Base-by-base conservation (phyloP, 2,797 vertebrate species). In the Cyprinodon diabolis region DNA sequence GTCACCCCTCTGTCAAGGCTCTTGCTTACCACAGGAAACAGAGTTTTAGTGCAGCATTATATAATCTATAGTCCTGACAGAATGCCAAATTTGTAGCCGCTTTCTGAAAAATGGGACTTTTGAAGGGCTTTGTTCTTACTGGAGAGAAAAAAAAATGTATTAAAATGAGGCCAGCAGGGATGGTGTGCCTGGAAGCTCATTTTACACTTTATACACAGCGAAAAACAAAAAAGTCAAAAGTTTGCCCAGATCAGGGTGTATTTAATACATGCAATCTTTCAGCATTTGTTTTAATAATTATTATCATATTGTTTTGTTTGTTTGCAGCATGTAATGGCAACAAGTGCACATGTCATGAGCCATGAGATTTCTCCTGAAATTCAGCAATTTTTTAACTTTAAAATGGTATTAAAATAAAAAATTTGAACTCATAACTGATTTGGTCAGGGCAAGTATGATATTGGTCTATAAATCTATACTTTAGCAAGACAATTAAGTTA, bases 111-210 rank as follows among this genome's bases (percentile, higher is more conserved):
- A 85, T 72, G 60, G 79, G 76, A 81, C 75, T 83, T 75, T 74
- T 90, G 75, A 82, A 89, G 80, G 86, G 76, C 54, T 87, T 90
- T 83, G 91, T 90, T 83, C 78, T 93, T 83, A 89, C 85, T 87
- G 84, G 87, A 90, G 82, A 69, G 77, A 86, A 93, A n/a, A n/a
- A n/a, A n/a, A n/a, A n/a, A n/a, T n/a, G n/a, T n/a, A n/a, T n/a
- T n/a, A n/a, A n/a, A 92, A 30, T 86, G 77, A 93, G 89, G 86
- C 81, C 82, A 83, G 85, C 80, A 55, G 79, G 75, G 81, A 86
- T 84, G 81, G 82, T 88, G 67, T 77, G 76, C 69, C 43, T 86
- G 77, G 79, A 83, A 85, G 76, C 77, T 63, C 52, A 2, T 74
- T 81, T 83, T 77, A 84, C 75, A 85, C 87, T 85, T 90, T 83